Base-by-base conservation (phyloP, 2,888 invertebrate species). In the Himalopsyche tibetana region DNA sequence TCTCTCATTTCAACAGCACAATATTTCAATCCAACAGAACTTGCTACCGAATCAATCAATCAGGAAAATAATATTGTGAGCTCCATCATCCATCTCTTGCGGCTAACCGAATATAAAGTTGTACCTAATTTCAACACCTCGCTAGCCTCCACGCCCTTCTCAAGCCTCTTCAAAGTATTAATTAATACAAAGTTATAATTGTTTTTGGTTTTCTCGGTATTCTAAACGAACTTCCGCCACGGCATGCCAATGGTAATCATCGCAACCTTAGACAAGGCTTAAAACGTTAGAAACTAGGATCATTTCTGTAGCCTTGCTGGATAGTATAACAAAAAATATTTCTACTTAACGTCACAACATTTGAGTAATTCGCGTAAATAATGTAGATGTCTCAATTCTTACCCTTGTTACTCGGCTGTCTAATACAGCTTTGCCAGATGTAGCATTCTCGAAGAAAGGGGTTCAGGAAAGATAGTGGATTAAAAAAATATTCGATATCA, bases 141-240 rank as follows among this genome's bases (percentile, higher is more conserved):
- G 63, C 63, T 5, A 19, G 28, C 63, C 63, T 19, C 28, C 63
- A 2, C 8, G 63, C 63, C 63, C 19, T 19, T 15, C 63, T 11
- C 63, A 11, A 63, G 28, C n/a, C 63, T 8, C 63, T 63, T 63
- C 63, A 63, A 63, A 63, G 63, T 63, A 63, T 63, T 63, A 63
- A 63, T 63, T 63, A 63, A 63, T 63, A 63, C 63, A 63, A 63
- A 63, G 63, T 63, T 63, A 63, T 63, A 63, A 63, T 63, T 63
- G 63, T 63, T 63, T 63, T 19, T 63, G 19, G 63, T 63, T 63
- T 63, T 63, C 63, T 63, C 19, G 63, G 19, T 63, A 63, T 63
- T 19, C 63, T 8, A 63, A 63, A 63, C 63, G 63, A 63, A 63
- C 63, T 63, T 19, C 5, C 11, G 63, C 63, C 19, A 63, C 63